Conservation (phyloP, 2,888 invertebrate genomes). For the Nebria brevicollis region DNA sequence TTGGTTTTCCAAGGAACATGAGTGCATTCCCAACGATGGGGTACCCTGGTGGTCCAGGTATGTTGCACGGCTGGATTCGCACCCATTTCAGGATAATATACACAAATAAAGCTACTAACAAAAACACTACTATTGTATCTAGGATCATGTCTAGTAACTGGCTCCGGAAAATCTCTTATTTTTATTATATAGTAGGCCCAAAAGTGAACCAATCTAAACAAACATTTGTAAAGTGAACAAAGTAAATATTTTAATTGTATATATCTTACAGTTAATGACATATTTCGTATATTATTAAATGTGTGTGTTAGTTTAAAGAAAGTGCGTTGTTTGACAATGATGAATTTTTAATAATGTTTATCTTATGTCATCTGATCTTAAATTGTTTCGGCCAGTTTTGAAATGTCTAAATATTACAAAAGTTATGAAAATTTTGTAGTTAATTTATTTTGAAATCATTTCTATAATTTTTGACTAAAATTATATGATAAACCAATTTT, state of each 20-base stretch:
- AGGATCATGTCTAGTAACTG: constrained; percentile 9
- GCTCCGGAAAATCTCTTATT: background rate
- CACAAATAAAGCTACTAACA: constrained; percentile 16
- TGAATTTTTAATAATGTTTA: background rate
- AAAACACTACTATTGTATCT: constrained; percentile 18
- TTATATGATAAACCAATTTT: no score
- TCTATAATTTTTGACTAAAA: background rate
- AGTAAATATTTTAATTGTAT: background rate
- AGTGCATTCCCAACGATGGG: constrained; percentile 50
- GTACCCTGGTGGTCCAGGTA: constrained; percentile 50
- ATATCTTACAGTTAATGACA: background rate
- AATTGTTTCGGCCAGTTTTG: background rate
- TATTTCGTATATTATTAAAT: background rate
- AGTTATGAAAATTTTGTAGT: background rate
- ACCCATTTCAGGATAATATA: constrained; percentile 38
- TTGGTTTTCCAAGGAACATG: constrained; percentile 50
- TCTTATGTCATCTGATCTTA: background rate
- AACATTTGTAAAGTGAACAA: background rate
- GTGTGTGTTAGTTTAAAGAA: background rate
- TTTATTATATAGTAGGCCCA: constrained; percentile 16
- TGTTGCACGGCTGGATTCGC: constrained; percentile 45
- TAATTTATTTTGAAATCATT: background rate
- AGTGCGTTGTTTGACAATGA: background rate
- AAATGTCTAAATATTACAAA: background rate
- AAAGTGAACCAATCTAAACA: constrained; percentile 2